Conservation (phyloP, 1,140 invertebrate genomes). For the Diorhabda elongata region DNA sequence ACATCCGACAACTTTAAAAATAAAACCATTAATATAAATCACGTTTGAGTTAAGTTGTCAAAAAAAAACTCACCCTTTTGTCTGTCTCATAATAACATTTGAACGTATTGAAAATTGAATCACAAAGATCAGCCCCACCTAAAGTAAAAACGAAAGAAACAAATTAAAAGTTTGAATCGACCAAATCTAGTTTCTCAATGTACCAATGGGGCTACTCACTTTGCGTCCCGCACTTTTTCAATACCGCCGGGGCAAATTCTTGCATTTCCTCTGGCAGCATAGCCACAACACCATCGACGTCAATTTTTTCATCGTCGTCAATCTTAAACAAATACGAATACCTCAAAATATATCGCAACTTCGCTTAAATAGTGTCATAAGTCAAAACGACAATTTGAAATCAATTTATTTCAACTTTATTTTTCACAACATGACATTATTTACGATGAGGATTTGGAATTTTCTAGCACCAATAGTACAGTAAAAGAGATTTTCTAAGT, state of each 20-base stretch:
- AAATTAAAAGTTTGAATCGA: neutral
- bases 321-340: conserved; percentile 31
- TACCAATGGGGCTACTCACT: conserved; percentile 33
- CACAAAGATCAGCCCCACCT: conserved; percentile 40
- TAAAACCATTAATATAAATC: neutral
- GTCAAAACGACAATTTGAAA: neutral
- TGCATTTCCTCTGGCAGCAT: conserved; percentile 41
- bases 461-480: neutral
- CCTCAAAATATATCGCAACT: neutral
- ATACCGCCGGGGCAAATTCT: conserved; percentile 28
- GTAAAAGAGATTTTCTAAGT: neutral
- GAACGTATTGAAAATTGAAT: conserved; percentile 29
- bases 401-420: neutral
- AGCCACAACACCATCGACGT: conserved; percentile 40
- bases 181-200: neutral
- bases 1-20: too few species aligned
- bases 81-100: conserved; percentile 27
- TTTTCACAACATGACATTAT: neutral
- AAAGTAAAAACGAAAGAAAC: conserved; percentile 21
- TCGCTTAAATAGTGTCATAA: neutral
- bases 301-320: conserved; percentile 43
- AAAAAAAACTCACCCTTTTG: neutral
- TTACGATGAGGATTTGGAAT: neutral
- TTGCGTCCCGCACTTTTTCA: conserved; percentile 39
- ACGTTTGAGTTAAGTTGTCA: neutral